phyloP scores from a whole-genome alignment of 2,113 vertebrate genomes.

The Astur gentilis region DNA sequence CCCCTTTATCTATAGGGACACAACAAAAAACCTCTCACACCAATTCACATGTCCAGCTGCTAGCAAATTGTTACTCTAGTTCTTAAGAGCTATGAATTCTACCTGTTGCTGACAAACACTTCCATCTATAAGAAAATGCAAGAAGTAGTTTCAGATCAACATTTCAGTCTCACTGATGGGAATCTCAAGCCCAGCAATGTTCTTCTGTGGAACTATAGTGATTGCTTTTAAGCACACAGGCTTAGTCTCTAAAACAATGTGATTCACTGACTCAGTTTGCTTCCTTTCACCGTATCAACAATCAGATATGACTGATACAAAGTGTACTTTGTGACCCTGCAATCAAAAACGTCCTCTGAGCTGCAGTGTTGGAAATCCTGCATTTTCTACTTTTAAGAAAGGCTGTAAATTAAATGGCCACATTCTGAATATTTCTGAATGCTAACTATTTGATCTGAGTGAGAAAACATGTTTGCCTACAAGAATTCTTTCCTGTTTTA shows the following conservation, averaged over 20 bases:
- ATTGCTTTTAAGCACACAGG: not conserved
- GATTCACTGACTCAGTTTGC: not conserved
- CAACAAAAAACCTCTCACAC: not conserved
- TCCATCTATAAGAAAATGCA: not conserved
- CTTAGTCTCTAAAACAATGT: not conserved
- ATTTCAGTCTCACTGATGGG: not conserved
- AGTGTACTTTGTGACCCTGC: not conserved
- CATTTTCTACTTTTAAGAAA: not conserved
- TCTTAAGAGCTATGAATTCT: not conserved
- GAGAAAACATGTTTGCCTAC: not conserved
- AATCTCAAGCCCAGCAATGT: not conserved
- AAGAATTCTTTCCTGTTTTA: not conserved
- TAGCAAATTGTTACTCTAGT: not conserved
- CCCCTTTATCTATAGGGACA: too few species aligned
- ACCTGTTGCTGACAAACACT: not conserved
- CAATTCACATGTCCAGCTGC: not conserved
- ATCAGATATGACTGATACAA: not conserved
- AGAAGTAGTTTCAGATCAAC: not conserved
- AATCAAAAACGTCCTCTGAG: not conserved
- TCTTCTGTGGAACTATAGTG: not conserved
- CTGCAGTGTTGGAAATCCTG: not conserved
- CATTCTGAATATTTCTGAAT: not conserved
- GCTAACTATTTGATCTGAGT: not conserved
- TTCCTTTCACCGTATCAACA: not conserved
- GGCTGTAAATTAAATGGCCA: not conserved